Evolutionary conservation across 2,797 vertebrate genomes (phyloP).

Genomic region (Malacoctenus gilli): DNA sequence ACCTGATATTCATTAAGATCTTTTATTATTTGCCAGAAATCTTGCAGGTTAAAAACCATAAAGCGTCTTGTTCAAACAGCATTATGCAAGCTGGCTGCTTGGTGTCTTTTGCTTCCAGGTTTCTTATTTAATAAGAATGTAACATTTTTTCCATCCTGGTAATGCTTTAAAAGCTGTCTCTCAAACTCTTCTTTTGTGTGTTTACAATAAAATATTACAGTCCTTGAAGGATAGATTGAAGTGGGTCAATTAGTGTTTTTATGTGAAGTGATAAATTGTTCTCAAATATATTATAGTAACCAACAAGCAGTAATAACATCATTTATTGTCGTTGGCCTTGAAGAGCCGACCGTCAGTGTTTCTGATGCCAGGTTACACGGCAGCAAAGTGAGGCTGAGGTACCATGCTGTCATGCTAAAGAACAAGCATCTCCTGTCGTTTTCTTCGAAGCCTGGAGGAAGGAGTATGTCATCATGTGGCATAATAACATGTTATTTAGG

Average conservation of each 20-base stretch:
- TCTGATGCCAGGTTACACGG: neutral
- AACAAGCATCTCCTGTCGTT: neutral
- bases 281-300: neutral
- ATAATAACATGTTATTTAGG: neutral
- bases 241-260: neutral
- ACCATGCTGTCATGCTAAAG: neutral
- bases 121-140: no score
- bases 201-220: no score
- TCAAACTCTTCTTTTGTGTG: no score
- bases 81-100: no score
- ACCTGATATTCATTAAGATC: no score
- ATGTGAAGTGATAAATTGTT: neutral
- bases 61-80: no score
- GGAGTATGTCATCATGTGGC: neutral
- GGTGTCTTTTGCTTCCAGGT: no score
- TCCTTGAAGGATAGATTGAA: neutral
- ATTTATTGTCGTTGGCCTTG: neutral
- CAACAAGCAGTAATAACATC: neutral
- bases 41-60: no score
- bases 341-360: neutral
- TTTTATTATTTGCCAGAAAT: no score
- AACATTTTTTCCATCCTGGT: no score
- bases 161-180: no score
- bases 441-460: neutral
- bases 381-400: slow-evolving; percentile 2